A percentile compares a stretch with the other conserved stretches of the same genome.
These are phyloP conservation scores for Muschampia staudingeri DNA, from an alignment of 2,888 invertebrate genomes.

Conservation along the genomic window DNA sequence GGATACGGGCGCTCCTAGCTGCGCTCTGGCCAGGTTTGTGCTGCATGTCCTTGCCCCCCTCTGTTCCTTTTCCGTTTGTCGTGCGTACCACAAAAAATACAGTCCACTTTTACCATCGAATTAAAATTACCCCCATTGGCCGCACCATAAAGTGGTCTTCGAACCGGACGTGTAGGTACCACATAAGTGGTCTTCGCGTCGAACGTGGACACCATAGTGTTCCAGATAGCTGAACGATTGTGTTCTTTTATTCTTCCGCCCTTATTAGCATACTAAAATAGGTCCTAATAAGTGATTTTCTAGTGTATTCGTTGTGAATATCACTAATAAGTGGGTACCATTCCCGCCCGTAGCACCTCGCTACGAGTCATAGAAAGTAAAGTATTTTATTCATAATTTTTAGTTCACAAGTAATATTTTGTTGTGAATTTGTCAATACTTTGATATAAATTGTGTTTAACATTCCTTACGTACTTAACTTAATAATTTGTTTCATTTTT, in stretches of 20 bases:
- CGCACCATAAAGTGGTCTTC: too few relatives aligned
- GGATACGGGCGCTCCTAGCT: not conserved
- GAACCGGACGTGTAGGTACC: too few relatives aligned
- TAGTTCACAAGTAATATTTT: not conserved
- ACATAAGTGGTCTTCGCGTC: too few relatives aligned
- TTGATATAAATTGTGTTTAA: too few relatives aligned
- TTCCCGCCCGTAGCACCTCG: not conserved
- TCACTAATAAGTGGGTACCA: not conserved
- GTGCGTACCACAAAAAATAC: too few relatives aligned
- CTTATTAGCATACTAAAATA: constrained; percentile 9
- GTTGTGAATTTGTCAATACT: not conserved
- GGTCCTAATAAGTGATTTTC: not conserved
- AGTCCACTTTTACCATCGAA: too few relatives aligned
- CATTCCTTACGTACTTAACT: not conserved
- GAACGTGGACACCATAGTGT: too few relatives aligned
- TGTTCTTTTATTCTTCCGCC: not conserved
- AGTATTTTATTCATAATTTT: not conserved
- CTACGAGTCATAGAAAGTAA: not conserved
- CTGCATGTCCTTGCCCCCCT: not conserved
- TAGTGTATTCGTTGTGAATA: not conserved
- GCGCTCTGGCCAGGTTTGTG: not conserved
- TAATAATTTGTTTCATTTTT: not conserved
- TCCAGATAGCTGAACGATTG: too few relatives aligned
- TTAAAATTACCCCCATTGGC: too few relatives aligned
- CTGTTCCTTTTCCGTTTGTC: not conserved